Percentiles rank a stretch among this genome's conserved stretches.
These are phyloP conservation scores for Cryptosula pallasiana DNA, from an alignment of 2,888 invertebrate species.

Conservation along the genomic window DNA sequence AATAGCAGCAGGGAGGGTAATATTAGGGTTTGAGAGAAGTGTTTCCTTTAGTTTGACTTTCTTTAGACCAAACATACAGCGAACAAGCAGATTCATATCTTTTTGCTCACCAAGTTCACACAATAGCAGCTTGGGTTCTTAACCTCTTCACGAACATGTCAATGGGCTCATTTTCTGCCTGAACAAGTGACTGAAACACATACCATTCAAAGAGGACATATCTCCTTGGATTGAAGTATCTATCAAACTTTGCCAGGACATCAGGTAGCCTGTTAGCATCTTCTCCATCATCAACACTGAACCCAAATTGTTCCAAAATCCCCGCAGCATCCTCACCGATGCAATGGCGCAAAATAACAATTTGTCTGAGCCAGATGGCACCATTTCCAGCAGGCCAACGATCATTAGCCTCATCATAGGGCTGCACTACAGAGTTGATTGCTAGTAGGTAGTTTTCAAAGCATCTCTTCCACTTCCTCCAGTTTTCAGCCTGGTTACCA, in stretches of 20 bases:
- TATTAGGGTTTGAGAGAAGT: not conserved
- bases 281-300: no score
- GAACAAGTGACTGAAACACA: not conserved
- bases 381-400: not conserved
- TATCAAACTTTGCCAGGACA: no score
- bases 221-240: no score
- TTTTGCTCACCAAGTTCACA: constrained; percentile 15
- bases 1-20: not conserved
- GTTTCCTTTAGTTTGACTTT: not conserved
- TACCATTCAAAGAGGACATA: no score
- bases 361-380: no score
- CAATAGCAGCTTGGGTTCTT: constrained; percentile 1
- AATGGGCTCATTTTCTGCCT: no score
- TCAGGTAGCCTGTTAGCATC: no score
- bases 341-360: not conserved
- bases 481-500: constrained; percentile 14
- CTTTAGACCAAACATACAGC: no score
- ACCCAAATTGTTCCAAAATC: no score
- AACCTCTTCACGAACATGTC: no score
- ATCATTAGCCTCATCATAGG: not conserved
- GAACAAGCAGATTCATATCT: no score
- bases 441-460: constrained; percentile 7
- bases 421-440: not conserved
- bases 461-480: not conserved
- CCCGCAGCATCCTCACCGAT: not conserved